phyloP scores from a whole-genome alignment of 2,113 vertebrate genomes.

The Stigmatopora nigra region DNA sequence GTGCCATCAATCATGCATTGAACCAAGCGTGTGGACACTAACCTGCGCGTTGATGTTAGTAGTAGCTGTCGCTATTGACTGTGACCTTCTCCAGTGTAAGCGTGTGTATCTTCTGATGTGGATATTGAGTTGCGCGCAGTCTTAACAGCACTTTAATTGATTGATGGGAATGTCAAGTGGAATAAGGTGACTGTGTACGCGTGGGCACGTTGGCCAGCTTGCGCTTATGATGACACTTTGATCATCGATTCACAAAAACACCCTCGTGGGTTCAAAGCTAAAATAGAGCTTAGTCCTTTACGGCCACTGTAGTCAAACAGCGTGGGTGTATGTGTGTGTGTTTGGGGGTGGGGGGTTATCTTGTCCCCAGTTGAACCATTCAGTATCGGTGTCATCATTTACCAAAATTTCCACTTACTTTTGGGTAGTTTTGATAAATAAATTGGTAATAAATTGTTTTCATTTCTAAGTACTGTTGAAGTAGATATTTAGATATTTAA shows the following conservation, averaged over 20 bases:
- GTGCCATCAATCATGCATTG: conserved; percentile 53
- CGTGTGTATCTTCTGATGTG: conserved; percentile 46
- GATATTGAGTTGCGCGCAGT: conserved; percentile 51
- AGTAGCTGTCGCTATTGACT: conserved; percentile 34
- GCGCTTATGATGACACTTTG: conserved; percentile 54
- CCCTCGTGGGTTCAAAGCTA: conserved; percentile 64
- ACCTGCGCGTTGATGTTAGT: conserved; percentile 23
- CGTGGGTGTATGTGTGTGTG: conserved; percentile 10
- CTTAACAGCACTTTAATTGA: conserved; percentile 67
- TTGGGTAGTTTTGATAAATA: neutral
- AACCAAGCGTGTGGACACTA: conserved; percentile 23
- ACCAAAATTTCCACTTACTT: neutral
- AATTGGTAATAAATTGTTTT: too few species aligned
- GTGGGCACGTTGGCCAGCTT: conserved; percentile 20
- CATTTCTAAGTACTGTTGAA: too few species aligned
- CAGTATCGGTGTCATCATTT: conserved; percentile 13
- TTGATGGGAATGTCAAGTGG: conserved; percentile 55
- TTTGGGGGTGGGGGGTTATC: neutral
- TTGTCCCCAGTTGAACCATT: conserved; percentile 24
- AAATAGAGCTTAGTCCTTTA: conserved; percentile 48
- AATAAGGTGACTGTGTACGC: conserved; percentile 33
- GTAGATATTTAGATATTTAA: too few species aligned
- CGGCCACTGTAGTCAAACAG: conserved; percentile 16
- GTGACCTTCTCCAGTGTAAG: conserved; percentile 58
- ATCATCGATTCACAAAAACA: conserved; percentile 66